A percentile compares a stretch with the other conserved stretches of the same genome.
Evolutionary conservation across 2,888 invertebrate genomes (phyloP).

Genomic region (Camponotus fellah): DNA sequence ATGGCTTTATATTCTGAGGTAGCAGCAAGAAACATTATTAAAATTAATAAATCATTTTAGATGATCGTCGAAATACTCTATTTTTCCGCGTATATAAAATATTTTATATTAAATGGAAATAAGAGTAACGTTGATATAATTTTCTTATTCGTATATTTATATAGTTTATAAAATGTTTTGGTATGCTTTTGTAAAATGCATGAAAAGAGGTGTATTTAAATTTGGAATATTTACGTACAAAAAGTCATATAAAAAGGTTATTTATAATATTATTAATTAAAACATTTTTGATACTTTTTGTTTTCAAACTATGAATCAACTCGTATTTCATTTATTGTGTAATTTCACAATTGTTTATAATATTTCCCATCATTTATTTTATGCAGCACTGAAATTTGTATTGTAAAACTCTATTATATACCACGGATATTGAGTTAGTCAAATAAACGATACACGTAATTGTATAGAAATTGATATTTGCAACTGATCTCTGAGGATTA

Average conservation of each 20-base stretch:
- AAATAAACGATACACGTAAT: neutral
- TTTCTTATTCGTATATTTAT: neutral
- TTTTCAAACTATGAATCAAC: neutral
- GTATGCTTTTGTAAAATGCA: slow-evolving; percentile 1
- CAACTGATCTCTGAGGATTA: neutral
- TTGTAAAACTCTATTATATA: neutral
- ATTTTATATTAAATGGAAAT: neutral
- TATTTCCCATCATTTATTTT: slow-evolving; percentile 1
- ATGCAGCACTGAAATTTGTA: neutral
- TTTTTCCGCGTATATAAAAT: slow-evolving; percentile 18
- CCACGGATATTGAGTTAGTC: neutral
- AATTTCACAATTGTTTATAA: neutral
- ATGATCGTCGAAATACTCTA: slow-evolving; percentile 14
- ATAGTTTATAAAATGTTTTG: neutral
- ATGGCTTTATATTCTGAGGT: neutral
- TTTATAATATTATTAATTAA: slow-evolving; percentile 36
- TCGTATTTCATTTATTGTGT: slow-evolving; percentile 11
- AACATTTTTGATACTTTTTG: slow-evolving; percentile 3
- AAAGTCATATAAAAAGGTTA: neutral
- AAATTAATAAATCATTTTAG: slow-evolving; percentile 23
- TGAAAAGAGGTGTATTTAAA: neutral
- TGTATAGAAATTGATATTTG: neutral
- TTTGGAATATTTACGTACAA: neutral
- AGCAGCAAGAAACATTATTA: neutral
- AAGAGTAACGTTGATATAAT: neutral